These are phyloP conservation scores for Lacerta viridis DNA, from an alignment of 2,797 vertebrate species.

Conservation along the genomic window DNA sequence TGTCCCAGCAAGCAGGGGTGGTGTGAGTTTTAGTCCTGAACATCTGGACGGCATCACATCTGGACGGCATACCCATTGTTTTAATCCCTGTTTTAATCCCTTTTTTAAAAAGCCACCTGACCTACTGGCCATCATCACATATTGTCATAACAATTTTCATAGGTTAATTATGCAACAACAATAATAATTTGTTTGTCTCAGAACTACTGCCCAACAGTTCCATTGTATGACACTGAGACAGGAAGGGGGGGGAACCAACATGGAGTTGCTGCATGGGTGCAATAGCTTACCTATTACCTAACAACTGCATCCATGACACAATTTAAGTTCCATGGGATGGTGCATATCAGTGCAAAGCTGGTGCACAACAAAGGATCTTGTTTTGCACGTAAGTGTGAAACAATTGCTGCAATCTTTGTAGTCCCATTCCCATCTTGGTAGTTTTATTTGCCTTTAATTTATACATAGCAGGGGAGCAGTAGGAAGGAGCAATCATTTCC, in stretches of 20 bases:
- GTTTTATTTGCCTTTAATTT: not conserved
- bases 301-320: not conserved
- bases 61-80: no score
- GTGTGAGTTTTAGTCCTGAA: no score
- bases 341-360: not conserved
- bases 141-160: not conserved
- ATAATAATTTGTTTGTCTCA: not conserved
- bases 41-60: no score
- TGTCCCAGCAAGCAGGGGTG: no score
- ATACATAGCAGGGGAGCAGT: slow-evolving; percentile 15
- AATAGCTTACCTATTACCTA: not conserved
- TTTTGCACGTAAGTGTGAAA: not conserved
- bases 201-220: not conserved
- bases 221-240: not conserved
- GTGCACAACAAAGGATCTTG: not conserved
- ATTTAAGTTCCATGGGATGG: not conserved
- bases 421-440: not conserved
- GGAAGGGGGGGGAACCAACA: not conserved
- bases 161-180: not conserved
- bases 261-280: no score
- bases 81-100: not conserved
- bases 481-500: slow-evolving; percentile 52
- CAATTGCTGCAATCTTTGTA: not conserved
- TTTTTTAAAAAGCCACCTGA: not conserved
- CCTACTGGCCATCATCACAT: not conserved